Base-by-base conservation (phyloP, 2,888 invertebrate species). In the Allacma fusca region DNA sequence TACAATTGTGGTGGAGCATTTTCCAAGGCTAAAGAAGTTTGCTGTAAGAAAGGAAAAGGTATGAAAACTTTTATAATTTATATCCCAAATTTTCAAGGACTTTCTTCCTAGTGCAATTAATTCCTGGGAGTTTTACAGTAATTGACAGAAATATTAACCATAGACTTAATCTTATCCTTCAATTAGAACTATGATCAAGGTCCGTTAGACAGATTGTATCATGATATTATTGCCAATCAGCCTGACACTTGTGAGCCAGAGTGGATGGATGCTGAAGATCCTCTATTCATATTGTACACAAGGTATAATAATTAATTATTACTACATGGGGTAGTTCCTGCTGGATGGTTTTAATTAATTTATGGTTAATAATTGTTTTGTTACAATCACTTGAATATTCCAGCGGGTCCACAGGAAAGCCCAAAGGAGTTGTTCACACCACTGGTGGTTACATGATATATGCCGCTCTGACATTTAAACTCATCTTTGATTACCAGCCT, bases 351-450 rank as follows among this genome's bases (percentile, higher is more conserved):
- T n/a, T n/a, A 40, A 9, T 40, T 9, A 13, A 5, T 40, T 21
- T 40, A 12, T 23, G 29, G 9, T 40, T 59, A 5, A 26, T 29
- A 72, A n/a, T 19, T 7, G 13, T 77, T 76, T 62, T 28, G 23
- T 40, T 19, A 24, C 7, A 40, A 40, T 40, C 5, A 40, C 13
- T n/a, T n/a, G n/a, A n/a, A n/a, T n/a, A 40, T 77, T 28, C 0
- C 82, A 91, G 91, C 85, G 97, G 97, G 0, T 97, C 97, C 0
- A 99, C 98, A 0, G 98, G 98, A 26, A 97, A 97, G 87, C 98
- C 99, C 0, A 99, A 99, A 87, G 99, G 98, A 24, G 97, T 99
- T 5, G 87, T 98, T 40, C 99, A 99, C 87, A 96, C 97, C 0
- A 93, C 94, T 0, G 98, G 92, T 0, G 99, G 99, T 0, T 99